Evolutionary conservation across 35 echinoderm and acorn worm species (phyloP).

Genomic region (Hemicentrotus pulcherrimus): DNA sequence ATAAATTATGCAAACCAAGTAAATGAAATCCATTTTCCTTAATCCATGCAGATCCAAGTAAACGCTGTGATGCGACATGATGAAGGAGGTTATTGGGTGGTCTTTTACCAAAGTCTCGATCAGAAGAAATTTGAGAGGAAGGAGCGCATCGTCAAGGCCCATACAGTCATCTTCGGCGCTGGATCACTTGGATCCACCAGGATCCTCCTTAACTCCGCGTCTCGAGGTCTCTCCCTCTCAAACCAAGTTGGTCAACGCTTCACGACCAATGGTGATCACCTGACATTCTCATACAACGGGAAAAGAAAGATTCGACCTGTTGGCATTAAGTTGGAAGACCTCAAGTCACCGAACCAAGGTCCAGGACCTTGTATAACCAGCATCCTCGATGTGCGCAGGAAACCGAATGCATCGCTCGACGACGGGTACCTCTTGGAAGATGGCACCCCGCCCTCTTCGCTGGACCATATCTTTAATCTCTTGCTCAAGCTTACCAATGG

Average conservation of each 20-base stretch:
- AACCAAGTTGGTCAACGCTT: constrained; percentile 53
- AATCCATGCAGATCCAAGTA: constrained; percentile 5
- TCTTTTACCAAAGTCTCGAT: constrained; percentile 35
- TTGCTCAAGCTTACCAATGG: constrained; percentile 17
- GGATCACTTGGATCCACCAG: constrained; percentile 67
- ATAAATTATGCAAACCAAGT: no score
- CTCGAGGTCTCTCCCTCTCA: constrained; percentile 35
- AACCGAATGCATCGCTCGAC: constrained; percentile 34
- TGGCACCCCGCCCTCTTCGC: constrained; percentile 60
- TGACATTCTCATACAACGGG: constrained; percentile 66
- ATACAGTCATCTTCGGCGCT: constrained; percentile 61
- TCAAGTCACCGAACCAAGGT: constrained; percentile 41
- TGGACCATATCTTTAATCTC: neutral
- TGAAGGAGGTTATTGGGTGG: constrained; percentile 21
- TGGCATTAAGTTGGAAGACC: constrained; percentile 57
- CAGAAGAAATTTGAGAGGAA: constrained; percentile 26
- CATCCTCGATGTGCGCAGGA: constrained; percentile 61
- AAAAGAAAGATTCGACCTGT: constrained; percentile 46
- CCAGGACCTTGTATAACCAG: constrained; percentile 66
- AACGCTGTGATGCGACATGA: constrained; percentile 24
- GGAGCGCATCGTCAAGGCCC: constrained; percentile 58
- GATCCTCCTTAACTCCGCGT: constrained; percentile 51
- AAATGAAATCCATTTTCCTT: no score
- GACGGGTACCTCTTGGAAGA: constrained; percentile 67
- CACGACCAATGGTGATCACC: constrained; percentile 68